phyloP scores from a whole-genome alignment of 2,797 vertebrate species.

The Anas georgica region DNA sequence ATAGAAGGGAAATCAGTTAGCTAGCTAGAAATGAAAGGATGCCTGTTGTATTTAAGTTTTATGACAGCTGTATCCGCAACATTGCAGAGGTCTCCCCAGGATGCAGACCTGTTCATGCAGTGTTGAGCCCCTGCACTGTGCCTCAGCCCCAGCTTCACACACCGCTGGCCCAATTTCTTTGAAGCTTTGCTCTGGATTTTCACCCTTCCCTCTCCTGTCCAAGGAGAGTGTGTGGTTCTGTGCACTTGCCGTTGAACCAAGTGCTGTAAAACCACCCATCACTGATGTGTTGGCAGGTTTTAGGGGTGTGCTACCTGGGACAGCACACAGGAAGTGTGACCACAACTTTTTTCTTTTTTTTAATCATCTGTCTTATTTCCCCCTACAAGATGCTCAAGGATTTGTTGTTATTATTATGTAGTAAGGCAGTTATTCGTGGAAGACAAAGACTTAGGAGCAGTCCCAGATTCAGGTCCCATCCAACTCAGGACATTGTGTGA shows the following conservation, averaged over 20 bases:
- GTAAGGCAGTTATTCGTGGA: not conserved
- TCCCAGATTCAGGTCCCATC: not conserved
- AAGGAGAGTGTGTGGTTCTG: not conserved
- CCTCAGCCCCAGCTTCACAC: not conserved
- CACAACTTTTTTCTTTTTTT: not conserved
- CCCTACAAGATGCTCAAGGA: rapidly evolving
- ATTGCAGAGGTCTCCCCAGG: not conserved
- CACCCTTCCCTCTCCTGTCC: rapidly evolving
- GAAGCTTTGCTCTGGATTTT: not conserved
- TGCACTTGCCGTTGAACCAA: not conserved
- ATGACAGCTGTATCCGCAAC: not conserved
- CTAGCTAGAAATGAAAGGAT: not conserved
- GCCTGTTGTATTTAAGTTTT: not conserved
- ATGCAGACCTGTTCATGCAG: rapidly evolving
- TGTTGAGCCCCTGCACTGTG: not conserved
- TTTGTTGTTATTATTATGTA: not conserved
- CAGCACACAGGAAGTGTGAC: not conserved
- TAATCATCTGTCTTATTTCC: not conserved
- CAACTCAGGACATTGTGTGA: too few species aligned
- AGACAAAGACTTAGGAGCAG: not conserved
- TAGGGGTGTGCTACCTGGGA: rapidly evolving
- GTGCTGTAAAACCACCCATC: not conserved
- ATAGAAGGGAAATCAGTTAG: not conserved
- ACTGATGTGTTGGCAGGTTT: not conserved
- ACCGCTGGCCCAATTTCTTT: not conserved